These are phyloP conservation scores for Lucilia cuprina DNA, from an alignment of 1,140 invertebrate species.

Conservation along the genomic window DNA sequence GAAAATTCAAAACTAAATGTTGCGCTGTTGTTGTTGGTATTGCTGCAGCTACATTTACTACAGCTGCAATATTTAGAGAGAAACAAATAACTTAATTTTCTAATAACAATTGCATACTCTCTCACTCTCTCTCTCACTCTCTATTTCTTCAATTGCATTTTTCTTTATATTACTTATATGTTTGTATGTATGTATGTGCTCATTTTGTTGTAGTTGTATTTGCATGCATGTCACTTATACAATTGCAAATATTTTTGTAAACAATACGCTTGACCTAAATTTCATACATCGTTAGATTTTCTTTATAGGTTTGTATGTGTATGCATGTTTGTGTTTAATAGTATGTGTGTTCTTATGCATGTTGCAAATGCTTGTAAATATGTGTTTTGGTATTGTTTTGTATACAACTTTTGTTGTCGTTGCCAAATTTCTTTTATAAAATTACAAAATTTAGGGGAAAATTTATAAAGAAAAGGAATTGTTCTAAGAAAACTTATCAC, in stretches of 20 bases:
- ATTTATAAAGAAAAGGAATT: too few relatives aligned
- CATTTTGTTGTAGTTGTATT: slow-evolving; percentile 36
- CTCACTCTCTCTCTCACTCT: neutral
- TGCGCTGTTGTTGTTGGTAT: too few relatives aligned
- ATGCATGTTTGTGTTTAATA: too few relatives aligned
- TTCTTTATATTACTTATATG: too few relatives aligned
- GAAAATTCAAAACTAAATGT: too few relatives aligned
- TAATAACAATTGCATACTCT: too few relatives aligned
- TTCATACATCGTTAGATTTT: slow-evolving; percentile 31
- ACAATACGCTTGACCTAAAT: slow-evolving; percentile 63
- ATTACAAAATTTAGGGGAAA: neutral
- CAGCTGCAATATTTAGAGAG: too few relatives aligned
- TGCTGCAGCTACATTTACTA: too few relatives aligned
- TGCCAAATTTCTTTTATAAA: neutral
- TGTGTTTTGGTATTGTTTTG: slow-evolving; percentile 1
- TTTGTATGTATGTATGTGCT: slow-evolving; percentile 10
- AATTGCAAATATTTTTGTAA: slow-evolving; percentile 57
- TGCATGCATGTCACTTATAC: slow-evolving; percentile 40
- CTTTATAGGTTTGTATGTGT: neutral
- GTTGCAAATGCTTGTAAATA: neutral
- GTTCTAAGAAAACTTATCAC: too few relatives aligned
- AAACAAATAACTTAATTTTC: too few relatives aligned
- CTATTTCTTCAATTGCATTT: neutral
- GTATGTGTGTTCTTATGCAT: neutral
- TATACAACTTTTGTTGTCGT: neutral